These are phyloP conservation scores for Apoda limacodes DNA, from an alignment of 2,888 invertebrate genomes.

Conservation along the genomic window DNA sequence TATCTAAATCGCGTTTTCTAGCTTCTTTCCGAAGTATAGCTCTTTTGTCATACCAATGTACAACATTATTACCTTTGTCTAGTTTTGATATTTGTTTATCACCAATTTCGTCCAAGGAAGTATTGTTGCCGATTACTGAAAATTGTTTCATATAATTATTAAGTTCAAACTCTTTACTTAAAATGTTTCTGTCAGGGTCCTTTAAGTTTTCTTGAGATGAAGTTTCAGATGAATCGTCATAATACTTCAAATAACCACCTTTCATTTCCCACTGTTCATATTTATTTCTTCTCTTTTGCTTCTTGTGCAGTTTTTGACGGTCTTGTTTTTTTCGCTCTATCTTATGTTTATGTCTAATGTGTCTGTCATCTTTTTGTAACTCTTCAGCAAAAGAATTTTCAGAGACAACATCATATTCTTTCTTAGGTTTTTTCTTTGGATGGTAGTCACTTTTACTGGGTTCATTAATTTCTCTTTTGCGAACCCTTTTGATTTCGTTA, in stretches of 20 bases:
- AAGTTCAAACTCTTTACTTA: conserved; percentile 25
- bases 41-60: conserved; percentile 38
- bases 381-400: conserved; percentile 39
- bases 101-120: conserved; percentile 24
- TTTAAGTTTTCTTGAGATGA: conserved; percentile 36
- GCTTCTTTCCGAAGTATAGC: conserved; percentile 42
- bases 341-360: conserved; percentile 37
- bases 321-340: conserved; percentile 46
- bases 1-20: conserved; percentile 33
- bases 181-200: no score
- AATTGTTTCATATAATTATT: conserved; percentile 30
- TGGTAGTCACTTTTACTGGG: conserved; percentile 4
- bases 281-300: conserved; percentile 52
- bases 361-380: conserved; percentile 50
- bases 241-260: conserved; percentile 49
- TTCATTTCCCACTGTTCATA: conserved; percentile 62
- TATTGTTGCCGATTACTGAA: conserved; percentile 25
- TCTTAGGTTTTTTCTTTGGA: conserved; percentile 35
- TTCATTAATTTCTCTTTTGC: conserved; percentile 60
- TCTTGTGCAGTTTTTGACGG: conserved; percentile 45
- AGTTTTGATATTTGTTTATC: conserved; percentile 12
- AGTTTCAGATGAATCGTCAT: conserved; percentile 39
- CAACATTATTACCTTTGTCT: conserved; percentile 17
- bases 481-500: conserved; percentile 38
- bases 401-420: conserved; percentile 21